Evolutionary conservation across 1,140 invertebrate genomes (phyloP), one percentile per base, ranked within the genome.

Genomic region (Drosophila elegans): DNA sequence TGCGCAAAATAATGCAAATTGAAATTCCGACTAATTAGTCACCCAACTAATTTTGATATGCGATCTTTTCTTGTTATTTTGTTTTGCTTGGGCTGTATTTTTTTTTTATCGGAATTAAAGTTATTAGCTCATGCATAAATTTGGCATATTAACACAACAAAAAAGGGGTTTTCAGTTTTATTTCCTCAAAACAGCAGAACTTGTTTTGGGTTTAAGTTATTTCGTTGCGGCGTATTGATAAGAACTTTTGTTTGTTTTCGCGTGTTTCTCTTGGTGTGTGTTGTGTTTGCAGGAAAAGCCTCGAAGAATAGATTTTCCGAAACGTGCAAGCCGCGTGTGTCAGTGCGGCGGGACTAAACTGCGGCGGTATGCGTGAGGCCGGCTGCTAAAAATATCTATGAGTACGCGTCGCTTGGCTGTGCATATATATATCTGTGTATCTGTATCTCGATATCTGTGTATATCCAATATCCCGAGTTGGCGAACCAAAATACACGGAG

Each of bases 321-420:
- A 86, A 86, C 83, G 83, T 86, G 83, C 67, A 81, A 82, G 79
- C 82, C 83, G 83, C 82, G 82, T 86, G 83, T 88, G 82, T 88
- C 79, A 48, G 79, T 61, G 48, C 63, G 55, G 48, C 49, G 54
- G 57, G 44, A 60, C 25, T 46, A 34, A 39, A 52, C 52, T 57
- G 55, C 52, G 32, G 32, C 55, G 36, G 73, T 62, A 41, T 62
- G 63, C 76, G 82, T 85, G 81, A 77, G 83, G 78, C 83, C 83
- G 83, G 83, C 60, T 83, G 83, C 83, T 86, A 86, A 83, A 86
- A 86, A 86, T 86, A 86, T 86, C 83, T 81, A 86, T 89, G 84
- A 89, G 84, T 83, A 62, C 80, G 84, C 83, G 74, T 64, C 67
- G 59, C 57, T 34, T 62, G 45, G 51, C 41, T 11, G 6, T 38